Base-by-base conservation (phyloP, 1,140 invertebrate genomes). In the Kradibia gibbosae region DNA sequence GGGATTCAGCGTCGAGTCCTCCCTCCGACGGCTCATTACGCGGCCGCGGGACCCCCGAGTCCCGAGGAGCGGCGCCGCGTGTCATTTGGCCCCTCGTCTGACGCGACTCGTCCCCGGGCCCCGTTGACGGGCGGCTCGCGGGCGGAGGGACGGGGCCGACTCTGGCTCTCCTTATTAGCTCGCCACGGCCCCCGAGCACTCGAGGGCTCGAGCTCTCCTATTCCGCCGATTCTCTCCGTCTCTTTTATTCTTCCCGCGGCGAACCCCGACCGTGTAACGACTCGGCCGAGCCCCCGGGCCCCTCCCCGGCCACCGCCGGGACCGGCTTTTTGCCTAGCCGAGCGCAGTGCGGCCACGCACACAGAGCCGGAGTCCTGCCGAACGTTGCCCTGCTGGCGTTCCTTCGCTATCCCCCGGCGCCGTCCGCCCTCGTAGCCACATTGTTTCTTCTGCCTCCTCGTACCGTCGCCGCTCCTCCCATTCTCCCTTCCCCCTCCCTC, bases 121-220 rank as follows among this genome's bases (percentile, higher is more conserved):
- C 17, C 0, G 62, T 8, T 67, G 57, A 7, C 4, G 57, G 31
- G 57, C 5, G 25, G 1, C 4, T 36, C 0, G 67, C 22, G 22
- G 13, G 20, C 0, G 15, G 13, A 2, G 13, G 42, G 3, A 25
- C 7, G 39, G 20, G 70, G 42, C 39, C 0, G 42, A 25, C 7
- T n/a, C n/a, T 25, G 39, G 25, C 39, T 28, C 48, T 71, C 71
- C 71, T 73, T 73, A 73, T 73, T 73, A 73, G 71, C 55, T 28
- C 13, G n/a, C 71, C 48, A 22, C 48, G 71, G 48, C 48, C 48
- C 71, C 55, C 71, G 39, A 48, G 39, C 70, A n/a, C 70, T 28
- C n/a, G 42, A 39, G 62, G 62, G 34, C 39, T 67, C 62, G 62
- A 65, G 70, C n/a, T 72, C 62, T 48, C n/a, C 70, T 71, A 48